Evolutionary conservation across 1,140 invertebrate species (phyloP), one percentile per base, ranked within the genome.

Genomic region (Panulirus ornatus): DNA sequence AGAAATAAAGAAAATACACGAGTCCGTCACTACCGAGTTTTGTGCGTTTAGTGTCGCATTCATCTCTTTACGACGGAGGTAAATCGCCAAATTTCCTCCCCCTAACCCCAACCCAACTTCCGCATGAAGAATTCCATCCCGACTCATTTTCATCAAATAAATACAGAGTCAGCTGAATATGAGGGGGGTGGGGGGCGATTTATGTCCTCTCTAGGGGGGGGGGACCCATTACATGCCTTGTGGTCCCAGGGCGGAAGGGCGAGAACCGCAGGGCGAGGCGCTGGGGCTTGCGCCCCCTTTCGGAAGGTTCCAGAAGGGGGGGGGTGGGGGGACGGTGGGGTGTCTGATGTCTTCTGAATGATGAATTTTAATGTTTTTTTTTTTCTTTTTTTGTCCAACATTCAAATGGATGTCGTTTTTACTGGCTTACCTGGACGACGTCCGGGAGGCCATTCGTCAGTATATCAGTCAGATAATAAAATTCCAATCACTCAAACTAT

Each of bases 81-180:
- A 66, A 66, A 27, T 66, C n/a, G 3, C 58, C n/a, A n/a, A 66
- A 27, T 27, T 66, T 66, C n/a, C 42, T 30, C 2, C 11, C 66
- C 3, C 38, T 1, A 27, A 3, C 58, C 58, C 58, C 1, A 30
- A 14, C 58, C 58, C 22, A 30, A 27, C 58, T 66, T 66, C 58
- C 58, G 30, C 58, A 27, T 27, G 58, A 66, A 27, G 58, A 30
- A 66, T 66, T 66, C 58, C 58, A 30, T 30, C 58, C n/a, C 58
- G 58, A 66, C 58, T 66, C 58, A 66, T 66, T 66, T 66, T 66
- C 58, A 66, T 66, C 58, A 66, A 66, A 66, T 66, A 66, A 66
- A 66, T 66, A 66, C 58, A 11, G 30, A 30, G n/a, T 66, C 58
- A 66, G 58, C 58, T 30, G 58, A 66, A 66, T 66, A 66, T 66